Percentiles rank a stretch among this genome's conserved stretches.
Evolutionary conservation across 2,888 invertebrate genomes (phyloP).

Genomic region (Oscheius sp.): DNA sequence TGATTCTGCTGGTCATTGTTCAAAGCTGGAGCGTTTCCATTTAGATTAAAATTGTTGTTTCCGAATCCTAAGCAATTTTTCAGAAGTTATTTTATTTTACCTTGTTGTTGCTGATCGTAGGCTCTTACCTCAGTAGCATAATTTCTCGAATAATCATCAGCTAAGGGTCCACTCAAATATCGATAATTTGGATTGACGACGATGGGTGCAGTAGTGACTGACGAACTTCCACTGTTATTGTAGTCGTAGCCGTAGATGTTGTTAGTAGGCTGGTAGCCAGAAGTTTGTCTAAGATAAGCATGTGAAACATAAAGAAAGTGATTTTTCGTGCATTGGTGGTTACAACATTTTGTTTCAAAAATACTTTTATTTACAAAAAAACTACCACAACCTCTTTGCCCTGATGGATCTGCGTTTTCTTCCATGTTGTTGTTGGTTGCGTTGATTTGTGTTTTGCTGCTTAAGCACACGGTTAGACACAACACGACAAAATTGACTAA

Average conservation of each 20-base stretch:
- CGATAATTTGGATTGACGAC: constrained; percentile 52
- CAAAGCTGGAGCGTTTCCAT: constrained; percentile 36
- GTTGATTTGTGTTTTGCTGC: background rate
- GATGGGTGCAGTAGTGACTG: constrained; percentile 33
- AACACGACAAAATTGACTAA: background rate
- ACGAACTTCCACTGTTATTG: constrained; percentile 30
- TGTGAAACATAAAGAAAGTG: constrained; percentile 10
- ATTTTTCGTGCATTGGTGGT: background rate
- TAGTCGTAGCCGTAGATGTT: constrained; percentile 56
- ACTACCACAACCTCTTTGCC: constrained; percentile 24
- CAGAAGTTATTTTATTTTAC: background rate
- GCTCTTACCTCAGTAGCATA: constrained; percentile 32
- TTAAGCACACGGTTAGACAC: background rate
- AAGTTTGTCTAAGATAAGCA: constrained; percentile 24
- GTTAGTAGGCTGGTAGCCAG: constrained; percentile 27
- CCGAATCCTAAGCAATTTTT: background rate
- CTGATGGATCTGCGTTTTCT: constrained; percentile 19
- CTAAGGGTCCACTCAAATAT: constrained; percentile 45
- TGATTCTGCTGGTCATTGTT: constrained; percentile 50
- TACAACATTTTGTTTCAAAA: constrained; percentile 12
- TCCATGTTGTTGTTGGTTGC: constrained; percentile 2
- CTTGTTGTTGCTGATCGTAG: constrained; percentile 1
- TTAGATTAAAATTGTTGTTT: constrained; percentile 8
- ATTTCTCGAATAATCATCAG: constrained; percentile 43
- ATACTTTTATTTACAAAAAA: constrained; percentile 6